Evolutionary conservation across 1,140 invertebrate genomes (phyloP).

Genomic region (Schmidtea mediterranea): DNA sequence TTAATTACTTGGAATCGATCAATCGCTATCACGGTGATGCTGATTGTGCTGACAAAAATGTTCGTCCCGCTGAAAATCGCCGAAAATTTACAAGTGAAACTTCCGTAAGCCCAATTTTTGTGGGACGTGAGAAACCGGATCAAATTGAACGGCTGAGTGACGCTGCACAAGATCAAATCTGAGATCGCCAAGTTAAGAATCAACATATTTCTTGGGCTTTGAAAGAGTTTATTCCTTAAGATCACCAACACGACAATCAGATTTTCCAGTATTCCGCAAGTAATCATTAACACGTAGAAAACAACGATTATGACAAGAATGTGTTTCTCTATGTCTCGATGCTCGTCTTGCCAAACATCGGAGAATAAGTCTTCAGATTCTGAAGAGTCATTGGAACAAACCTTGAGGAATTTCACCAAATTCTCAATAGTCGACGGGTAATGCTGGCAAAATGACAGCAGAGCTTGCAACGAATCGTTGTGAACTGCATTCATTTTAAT

Average conservation of each 20-base stretch:
- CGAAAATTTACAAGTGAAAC: conserved; percentile 43
- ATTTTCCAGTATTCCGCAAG: conserved; percentile 48
- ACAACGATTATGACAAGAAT: conserved; percentile 29
- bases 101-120: conserved; percentile 24
- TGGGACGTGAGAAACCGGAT: conserved; percentile 36
- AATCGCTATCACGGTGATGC: conserved; percentile 59
- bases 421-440: no score
- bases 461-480: no score
- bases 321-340: no score
- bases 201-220: conserved; percentile 50
- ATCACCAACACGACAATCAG: conserved; percentile 48
- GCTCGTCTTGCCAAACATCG: no score
- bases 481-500: no score
- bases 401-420: no score
- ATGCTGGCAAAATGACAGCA: no score
- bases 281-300: conserved; percentile 42
- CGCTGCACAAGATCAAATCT: conserved; percentile 49
- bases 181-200: conserved; percentile 63
- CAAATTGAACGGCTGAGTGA: conserved; percentile 55
- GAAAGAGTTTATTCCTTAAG: conserved; percentile 47
- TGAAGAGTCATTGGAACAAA: no score
- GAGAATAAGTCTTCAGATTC: no score
- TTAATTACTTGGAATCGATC: conserved; percentile 36
- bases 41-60: conserved; percentile 61
- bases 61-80: conserved; percentile 51